Conservation (phyloP, 1,140 invertebrate species). For the Anthonomus grandis region DNA sequence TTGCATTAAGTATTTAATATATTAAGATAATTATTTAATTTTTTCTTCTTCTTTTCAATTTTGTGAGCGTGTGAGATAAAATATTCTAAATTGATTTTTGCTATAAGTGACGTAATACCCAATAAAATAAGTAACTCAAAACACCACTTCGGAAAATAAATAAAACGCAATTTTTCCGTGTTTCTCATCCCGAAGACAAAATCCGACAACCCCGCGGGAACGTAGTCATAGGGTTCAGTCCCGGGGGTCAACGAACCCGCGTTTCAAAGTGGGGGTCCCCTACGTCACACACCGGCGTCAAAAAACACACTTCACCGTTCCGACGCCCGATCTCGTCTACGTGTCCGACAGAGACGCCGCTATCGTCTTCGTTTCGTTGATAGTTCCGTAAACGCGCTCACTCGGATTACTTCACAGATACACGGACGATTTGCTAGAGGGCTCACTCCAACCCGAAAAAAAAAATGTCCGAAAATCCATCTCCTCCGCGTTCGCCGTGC, state of each 20-base stretch:
- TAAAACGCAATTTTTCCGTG: too few relatives aligned
- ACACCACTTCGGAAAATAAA: too few relatives aligned
- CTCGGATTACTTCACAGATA: slow-evolving; percentile 45
- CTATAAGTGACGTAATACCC: too few relatives aligned
- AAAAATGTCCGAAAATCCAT: too few relatives aligned
- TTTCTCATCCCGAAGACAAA: background rate
- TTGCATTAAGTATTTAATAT: too few relatives aligned
- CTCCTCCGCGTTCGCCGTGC: too few relatives aligned
- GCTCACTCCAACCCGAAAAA: slow-evolving; percentile 38
- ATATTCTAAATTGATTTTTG: too few relatives aligned
- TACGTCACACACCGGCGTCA: slow-evolving; percentile 39
- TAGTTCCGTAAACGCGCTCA: slow-evolving; percentile 29
- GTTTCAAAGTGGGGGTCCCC: slow-evolving; percentile 34
- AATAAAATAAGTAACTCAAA: too few relatives aligned
- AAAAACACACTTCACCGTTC: slow-evolving; percentile 1
- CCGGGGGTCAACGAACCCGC: slow-evolving; percentile 38
- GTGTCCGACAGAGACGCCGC: slow-evolving; percentile 31
- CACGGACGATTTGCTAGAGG: slow-evolving; percentile 45
- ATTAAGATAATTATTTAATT: too few relatives aligned
- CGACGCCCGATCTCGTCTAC: slow-evolving; percentile 5
- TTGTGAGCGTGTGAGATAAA: too few relatives aligned
- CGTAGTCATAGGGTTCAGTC: slow-evolving; percentile 37
- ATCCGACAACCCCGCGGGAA: slow-evolving; percentile 17
- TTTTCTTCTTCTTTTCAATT: too few relatives aligned
- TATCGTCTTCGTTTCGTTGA: slow-evolving; percentile 14